These are phyloP conservation scores for Grallaria varia DNA, from an alignment of 2,113 vertebrate species.

Conservation along the genomic window DNA sequence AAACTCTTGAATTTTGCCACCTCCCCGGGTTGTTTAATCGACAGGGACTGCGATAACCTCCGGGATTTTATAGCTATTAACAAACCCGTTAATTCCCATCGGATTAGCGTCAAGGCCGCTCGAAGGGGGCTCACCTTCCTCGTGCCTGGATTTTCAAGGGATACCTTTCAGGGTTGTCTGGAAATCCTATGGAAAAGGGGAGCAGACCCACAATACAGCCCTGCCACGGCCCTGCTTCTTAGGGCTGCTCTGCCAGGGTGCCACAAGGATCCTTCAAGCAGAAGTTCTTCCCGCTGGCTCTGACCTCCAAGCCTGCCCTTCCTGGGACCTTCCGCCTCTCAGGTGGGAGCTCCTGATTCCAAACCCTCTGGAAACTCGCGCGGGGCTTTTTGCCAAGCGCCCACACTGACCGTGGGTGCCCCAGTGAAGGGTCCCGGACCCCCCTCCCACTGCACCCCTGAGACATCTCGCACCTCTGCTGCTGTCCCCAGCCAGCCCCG, in stretches of 20 bases:
- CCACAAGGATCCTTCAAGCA: background rate
- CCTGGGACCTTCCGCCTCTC: background rate
- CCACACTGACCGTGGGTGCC: rapidly evolving
- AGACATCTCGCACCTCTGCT: background rate
- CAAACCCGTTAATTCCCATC: background rate
- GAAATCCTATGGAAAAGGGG: background rate
- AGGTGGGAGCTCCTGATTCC: background rate
- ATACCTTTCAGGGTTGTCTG: rapidly evolving
- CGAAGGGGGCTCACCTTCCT: background rate
- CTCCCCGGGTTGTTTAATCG: background rate
- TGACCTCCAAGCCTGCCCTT: background rate
- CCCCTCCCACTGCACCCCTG: background rate
- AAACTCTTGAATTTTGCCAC: background rate
- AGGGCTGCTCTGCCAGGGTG: background rate
- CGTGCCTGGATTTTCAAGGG: background rate
- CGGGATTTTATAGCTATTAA: background rate
- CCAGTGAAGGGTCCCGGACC: background rate
- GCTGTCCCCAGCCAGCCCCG: rapidly evolving
- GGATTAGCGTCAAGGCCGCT: background rate
- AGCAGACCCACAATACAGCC: background rate
- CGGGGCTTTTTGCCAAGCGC: background rate
- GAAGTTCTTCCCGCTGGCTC: rapidly evolving
- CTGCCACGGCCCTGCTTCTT: background rate
- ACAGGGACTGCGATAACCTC: background rate
- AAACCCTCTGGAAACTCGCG: background rate